Percentiles rank a stretch among this genome's conserved stretches.
phyloP scores from a whole-genome alignment of 2,113 vertebrate genomes.

The Corythoichthys intestinalis region DNA sequence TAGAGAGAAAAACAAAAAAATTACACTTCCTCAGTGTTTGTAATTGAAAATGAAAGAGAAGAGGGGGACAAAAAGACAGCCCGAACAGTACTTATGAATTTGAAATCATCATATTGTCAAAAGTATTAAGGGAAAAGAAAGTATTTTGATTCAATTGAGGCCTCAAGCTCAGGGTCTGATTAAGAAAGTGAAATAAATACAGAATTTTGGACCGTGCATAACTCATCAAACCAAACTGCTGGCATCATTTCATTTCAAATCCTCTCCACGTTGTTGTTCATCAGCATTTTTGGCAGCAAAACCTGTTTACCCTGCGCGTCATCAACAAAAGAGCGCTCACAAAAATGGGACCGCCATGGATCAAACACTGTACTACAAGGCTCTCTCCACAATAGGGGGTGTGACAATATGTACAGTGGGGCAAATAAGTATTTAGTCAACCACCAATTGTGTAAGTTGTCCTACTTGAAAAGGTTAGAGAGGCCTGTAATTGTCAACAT shows the following conservation, averaged over 20 bases:
- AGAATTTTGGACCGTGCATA: not conserved
- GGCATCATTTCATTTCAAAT: not conserved
- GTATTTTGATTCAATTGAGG: not conserved
- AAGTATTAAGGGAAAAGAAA: not conserved
- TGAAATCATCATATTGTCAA: not conserved
- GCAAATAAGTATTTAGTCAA: too few relatives aligned
- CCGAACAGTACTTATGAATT: not conserved
- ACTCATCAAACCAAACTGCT: not conserved
- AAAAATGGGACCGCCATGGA: conserved; percentile 4
- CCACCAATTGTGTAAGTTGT: too few relatives aligned
- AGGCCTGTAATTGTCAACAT: too few relatives aligned
- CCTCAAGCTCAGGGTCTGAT: not conserved
- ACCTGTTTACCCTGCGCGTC: not conserved
- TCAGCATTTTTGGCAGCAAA: not conserved
- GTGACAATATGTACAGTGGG: too few relatives aligned
- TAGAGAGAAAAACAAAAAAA: not conserved
- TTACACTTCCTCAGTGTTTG: not conserved
- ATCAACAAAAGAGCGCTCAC: not conserved
- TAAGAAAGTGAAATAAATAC: not conserved
- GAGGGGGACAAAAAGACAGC: not conserved
- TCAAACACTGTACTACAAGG: conserved; percentile 24
- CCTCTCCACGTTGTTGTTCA: not conserved
- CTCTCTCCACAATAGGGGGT: not conserved
- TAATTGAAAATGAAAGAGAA: not conserved
- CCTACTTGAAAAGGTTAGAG: too few relatives aligned